These are phyloP conservation scores for Leptinotarsa lineolata DNA, from an alignment of 1,140 invertebrate species.

Conservation along the genomic window DNA sequence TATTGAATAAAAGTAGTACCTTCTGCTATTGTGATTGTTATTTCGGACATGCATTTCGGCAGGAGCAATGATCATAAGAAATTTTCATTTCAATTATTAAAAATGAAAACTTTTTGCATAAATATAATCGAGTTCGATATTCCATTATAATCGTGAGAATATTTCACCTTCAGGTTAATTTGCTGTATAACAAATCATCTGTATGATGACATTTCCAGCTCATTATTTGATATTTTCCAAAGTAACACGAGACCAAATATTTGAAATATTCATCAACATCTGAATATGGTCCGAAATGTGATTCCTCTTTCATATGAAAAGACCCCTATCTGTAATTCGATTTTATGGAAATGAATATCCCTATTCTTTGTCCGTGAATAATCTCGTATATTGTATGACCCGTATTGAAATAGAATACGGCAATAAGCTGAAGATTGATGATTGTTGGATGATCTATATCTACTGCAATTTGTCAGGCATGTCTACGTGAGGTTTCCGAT, in stretches of 20 bases:
- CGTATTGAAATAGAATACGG: constrained; percentile 7
- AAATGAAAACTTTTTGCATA: too few relatives aligned
- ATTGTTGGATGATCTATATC: constrained; percentile 21
- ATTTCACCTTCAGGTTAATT: background rate
- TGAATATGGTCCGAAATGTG: background rate
- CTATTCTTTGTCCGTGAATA: constrained; percentile 15
- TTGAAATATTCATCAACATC: background rate
- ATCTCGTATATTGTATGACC: background rate
- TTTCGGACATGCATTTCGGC: too few relatives aligned
- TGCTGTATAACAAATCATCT: background rate
- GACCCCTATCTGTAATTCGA: background rate
- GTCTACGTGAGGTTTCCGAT: constrained; percentile 11
- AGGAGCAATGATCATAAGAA: too few relatives aligned
- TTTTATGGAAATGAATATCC: background rate
- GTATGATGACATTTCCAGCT: background rate
- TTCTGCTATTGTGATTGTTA: too few relatives aligned
- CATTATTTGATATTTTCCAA: background rate
- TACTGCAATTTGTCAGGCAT: constrained; percentile 3
- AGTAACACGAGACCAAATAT: background rate
- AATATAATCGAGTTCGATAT: too few relatives aligned
- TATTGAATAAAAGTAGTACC: too few relatives aligned
- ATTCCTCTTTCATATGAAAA: background rate
- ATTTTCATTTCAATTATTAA: too few relatives aligned
- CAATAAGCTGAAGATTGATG: constrained; percentile 20
- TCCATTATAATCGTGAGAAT: too few relatives aligned